These are phyloP conservation scores for Darevskia mixta DNA, from an alignment of 2,797 vertebrate genomes.

Conservation along the genomic window DNA sequence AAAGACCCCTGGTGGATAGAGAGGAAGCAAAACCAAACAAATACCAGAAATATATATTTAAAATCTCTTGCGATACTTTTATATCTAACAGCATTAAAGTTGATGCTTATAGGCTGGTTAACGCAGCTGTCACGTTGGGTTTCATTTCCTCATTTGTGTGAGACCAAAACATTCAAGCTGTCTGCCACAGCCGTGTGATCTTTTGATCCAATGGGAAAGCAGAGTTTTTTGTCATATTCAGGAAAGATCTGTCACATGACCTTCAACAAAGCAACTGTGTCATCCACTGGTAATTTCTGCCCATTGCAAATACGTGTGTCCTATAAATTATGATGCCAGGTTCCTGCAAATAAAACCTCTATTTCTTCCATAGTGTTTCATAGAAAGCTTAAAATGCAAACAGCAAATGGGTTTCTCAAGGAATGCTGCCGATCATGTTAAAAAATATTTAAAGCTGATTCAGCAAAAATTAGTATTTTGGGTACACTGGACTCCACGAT, in stretches of 20 bases:
- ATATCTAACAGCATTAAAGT: conserved; percentile 26
- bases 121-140: not conserved
- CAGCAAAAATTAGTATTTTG: too few relatives aligned
- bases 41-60: not conserved
- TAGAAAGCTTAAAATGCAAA: not conserved
- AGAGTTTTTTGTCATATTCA: not conserved
- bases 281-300: not conserved
- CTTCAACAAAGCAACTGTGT: not conserved
- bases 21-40: not conserved
- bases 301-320: not conserved
- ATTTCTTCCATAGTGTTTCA: not conserved
- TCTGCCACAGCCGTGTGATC: conserved; percentile 22
- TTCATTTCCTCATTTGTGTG: conserved; percentile 19
- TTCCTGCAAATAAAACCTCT: not conserved
- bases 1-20: not conserved
- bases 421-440: not conserved
- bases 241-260: not conserved
- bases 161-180: conserved; percentile 12
- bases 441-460: too few relatives aligned
- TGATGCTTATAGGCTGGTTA: conserved; percentile 19
- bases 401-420: not conserved
- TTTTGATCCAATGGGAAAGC: conserved; percentile 20
- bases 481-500: too few relatives aligned
- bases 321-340: not conserved
- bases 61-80: conserved; percentile 32